Base-by-base conservation (phyloP, 2,113 vertebrate species). In the Cervus canadensis region DNA sequence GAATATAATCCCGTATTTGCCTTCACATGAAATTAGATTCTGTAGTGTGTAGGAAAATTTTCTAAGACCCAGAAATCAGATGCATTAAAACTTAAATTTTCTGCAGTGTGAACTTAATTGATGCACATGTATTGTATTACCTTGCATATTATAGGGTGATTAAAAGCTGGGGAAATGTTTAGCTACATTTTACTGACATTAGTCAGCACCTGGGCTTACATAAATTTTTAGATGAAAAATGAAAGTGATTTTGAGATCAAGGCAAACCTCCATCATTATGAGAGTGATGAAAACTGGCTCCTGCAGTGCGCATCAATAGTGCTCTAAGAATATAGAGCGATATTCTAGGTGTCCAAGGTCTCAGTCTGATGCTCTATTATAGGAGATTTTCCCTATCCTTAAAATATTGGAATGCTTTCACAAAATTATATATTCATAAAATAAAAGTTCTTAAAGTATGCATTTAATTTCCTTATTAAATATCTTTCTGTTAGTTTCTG, bases 381-480 rank as follows among this genome's bases (percentile, higher is more conserved):
- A 33, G 28, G 50, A 36, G 7, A 71, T 60, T 43, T 89, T 76
- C 56, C 9, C 9, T 50, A 13, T n/a, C 71, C 92, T 89, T 40
- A 79, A 85, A 90, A 60, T 78, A 62, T 30, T 59, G 2, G 19
- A 84, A 7, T 59, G 28, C 2, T 48, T 91, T 67, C 7, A 82
- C 6, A 94, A 94, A 91, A n/a, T 86, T 81, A 59, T n/a, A 9
- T 88, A n/a, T 62, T 92, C 33, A 78, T 78, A 36, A 85, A 89
- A 67, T 74, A 62, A 2, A 89, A 64, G 52, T 92, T 96, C 59
- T 96, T 81, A 62, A 90, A 90, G 87, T 91, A 81, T 62, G 28
- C 60, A 48, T 8, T 83, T 82, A 96, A 94, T 95, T 92, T 93
- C 19, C 15, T 82, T 84, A 25, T 74, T 74, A 90, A 97, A 86